These are phyloP conservation scores for Xestobium rufovillosum DNA, from an alignment of 2,888 invertebrate genomes.

Conservation along the genomic window DNA sequence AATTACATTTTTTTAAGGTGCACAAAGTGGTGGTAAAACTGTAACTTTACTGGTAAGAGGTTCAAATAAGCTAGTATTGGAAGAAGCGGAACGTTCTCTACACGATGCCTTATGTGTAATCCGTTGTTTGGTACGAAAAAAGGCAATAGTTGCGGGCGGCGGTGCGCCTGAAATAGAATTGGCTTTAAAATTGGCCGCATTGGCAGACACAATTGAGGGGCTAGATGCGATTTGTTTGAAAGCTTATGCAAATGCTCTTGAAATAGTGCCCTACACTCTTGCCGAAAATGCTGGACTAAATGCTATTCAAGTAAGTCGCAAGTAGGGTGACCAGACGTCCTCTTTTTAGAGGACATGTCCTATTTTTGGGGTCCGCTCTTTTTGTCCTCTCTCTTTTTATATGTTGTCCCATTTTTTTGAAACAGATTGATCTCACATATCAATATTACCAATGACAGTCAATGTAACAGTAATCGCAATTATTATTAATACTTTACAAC, in stretches of 20 bases:
- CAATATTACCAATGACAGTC: too few relatives aligned
- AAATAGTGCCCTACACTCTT: conserved; percentile 85
- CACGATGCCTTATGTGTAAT: conserved; percentile 87
- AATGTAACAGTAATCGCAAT: too few relatives aligned
- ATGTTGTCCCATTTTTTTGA: background rate
- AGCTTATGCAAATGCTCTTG: conserved; percentile 92
- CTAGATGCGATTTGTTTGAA: conserved; percentile 93
- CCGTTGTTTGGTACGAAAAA: conserved; percentile 91
- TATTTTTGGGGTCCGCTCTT: too few relatives aligned
- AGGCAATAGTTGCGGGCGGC: conserved; percentile 88
- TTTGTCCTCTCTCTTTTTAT: too few relatives aligned
- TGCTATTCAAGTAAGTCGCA: conserved; percentile 39
- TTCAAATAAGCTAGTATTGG: conserved; percentile 74
- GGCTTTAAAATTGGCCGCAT: conserved; percentile 71
- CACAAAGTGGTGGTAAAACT: conserved; percentile 79
- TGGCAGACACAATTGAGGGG: conserved; percentile 78
- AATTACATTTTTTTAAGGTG: conserved; percentile 36
- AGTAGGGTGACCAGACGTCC: background rate
- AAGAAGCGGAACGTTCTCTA: conserved; percentile 72
- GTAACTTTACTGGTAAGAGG: conserved; percentile 89
- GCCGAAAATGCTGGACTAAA: conserved; percentile 72
- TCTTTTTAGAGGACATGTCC: too few relatives aligned
- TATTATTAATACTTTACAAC: too few relatives aligned
- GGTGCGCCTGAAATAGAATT: conserved; percentile 97
- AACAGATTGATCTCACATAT: too few relatives aligned